Conservation (phyloP, 1,140 invertebrate genomes). For the Conus betulinus region DNA sequence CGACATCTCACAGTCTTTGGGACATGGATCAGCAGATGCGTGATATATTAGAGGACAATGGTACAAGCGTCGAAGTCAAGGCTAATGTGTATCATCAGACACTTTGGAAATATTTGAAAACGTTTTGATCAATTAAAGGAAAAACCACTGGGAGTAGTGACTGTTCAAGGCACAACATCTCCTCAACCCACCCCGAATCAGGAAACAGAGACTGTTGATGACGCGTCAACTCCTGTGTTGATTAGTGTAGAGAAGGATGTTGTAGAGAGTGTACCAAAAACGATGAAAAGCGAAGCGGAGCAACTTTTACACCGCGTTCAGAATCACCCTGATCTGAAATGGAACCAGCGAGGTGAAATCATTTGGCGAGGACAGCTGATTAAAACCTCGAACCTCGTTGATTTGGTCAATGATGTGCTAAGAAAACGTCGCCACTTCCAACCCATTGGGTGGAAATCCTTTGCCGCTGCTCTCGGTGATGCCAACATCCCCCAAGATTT, state of each 20-base stretch:
- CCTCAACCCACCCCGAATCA: too few relatives aligned
- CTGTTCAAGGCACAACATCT: background rate
- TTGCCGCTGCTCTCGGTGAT: background rate
- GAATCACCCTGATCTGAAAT: background rate
- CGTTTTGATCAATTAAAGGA: background rate
- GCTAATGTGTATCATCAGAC: background rate
- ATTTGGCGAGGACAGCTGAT: background rate
- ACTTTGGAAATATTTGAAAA: background rate
- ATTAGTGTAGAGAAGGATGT: background rate
- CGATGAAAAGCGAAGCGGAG: slow-evolving; percentile 10
- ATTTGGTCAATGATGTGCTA: slow-evolving; percentile 5
- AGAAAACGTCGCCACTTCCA: background rate
- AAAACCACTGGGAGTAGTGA: background rate
- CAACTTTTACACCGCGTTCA: slow-evolving; percentile 10
- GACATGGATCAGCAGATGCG: slow-evolving; percentile 25
- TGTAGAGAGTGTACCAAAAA: slow-evolving; percentile 15
- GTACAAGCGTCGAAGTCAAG: background rate
- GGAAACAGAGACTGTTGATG: too few relatives aligned
- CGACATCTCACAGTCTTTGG: background rate
- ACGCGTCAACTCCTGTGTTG: background rate
- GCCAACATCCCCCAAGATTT: slow-evolving; percentile 1
- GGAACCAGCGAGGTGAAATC: slow-evolving; percentile 16
- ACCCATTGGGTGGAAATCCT: background rate
- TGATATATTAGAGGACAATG: background rate
- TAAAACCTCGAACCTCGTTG: slow-evolving; percentile 16